These are phyloP conservation scores for Himalopsyche japonica DNA, from an alignment of 2,888 invertebrate species.

Conservation along the genomic window DNA sequence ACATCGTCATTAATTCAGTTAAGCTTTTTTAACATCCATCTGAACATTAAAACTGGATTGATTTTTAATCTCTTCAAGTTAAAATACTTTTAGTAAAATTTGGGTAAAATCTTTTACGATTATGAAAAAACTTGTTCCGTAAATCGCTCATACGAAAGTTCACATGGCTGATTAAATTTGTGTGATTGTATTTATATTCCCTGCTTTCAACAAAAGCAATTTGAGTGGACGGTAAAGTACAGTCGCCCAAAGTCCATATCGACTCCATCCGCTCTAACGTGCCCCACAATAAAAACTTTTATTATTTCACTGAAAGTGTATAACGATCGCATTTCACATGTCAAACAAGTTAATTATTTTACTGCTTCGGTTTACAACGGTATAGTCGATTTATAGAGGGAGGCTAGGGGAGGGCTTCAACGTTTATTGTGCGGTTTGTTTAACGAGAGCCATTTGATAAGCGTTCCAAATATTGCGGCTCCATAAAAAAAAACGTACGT, in stretches of 20 bases:
- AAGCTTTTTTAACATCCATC: too few relatives aligned
- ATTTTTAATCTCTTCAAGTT: too few relatives aligned
- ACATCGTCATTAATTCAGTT: too few relatives aligned
- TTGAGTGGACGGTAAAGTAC: neutral
- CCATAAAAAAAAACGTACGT: too few relatives aligned
- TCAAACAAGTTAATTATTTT: constrained; percentile 1
- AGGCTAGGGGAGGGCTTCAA: neutral
- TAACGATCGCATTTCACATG: constrained; percentile 1
- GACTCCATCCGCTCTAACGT: neutral
- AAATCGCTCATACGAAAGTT: too few relatives aligned
- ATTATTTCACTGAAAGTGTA: constrained; percentile 1
- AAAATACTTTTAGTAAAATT: too few relatives aligned
- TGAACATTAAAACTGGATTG: too few relatives aligned
- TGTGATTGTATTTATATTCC: too few relatives aligned
- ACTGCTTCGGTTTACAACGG: neutral
- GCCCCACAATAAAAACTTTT: neutral
- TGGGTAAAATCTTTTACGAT: too few relatives aligned
- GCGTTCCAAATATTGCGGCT: neutral
- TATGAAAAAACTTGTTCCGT: too few relatives aligned
- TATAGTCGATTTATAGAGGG: neutral
- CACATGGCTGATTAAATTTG: too few relatives aligned
- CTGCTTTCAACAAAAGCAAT: too few relatives aligned
- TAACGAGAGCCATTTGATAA: neutral
- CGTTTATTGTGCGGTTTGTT: neutral
- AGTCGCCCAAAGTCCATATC: neutral